Conservation (phyloP, 2,797 vertebrate genomes). For the Apodemus agrarius region DNA sequence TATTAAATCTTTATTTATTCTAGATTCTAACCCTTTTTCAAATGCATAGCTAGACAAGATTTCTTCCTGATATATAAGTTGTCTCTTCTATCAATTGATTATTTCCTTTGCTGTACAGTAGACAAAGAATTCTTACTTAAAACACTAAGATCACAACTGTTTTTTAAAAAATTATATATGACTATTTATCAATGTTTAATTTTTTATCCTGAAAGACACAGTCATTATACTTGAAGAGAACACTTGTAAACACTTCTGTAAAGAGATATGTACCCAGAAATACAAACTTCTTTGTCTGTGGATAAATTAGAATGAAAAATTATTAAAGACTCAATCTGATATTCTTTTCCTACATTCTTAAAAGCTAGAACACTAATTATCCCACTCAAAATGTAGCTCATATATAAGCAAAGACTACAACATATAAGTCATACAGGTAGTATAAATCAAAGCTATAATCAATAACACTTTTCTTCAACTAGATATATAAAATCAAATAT, state of each 20-base stretch:
- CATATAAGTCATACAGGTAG: background rate
- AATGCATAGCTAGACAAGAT: background rate
- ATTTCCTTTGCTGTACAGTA: background rate
- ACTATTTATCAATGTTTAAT: background rate
- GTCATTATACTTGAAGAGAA: background rate
- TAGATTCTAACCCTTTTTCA: background rate
- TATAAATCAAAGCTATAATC: background rate
- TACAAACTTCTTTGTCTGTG: background rate
- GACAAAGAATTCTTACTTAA: background rate
- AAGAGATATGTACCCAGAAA: background rate
- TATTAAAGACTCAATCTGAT: background rate
- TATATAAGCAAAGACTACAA: background rate
- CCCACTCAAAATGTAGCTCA: background rate
- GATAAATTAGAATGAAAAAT: conserved; percentile 13
- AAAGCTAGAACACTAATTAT: background rate
- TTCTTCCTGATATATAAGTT: background rate
- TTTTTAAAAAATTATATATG: background rate
- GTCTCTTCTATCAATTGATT: background rate
- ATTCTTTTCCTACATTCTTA: background rate
- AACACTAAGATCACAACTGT: background rate
- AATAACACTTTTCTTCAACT: background rate
- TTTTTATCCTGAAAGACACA: background rate
- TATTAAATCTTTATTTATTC: background rate
- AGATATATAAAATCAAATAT: conserved; percentile 9
- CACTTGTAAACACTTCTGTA: background rate